These are phyloP conservation scores for Ethmia dodecea DNA, from an alignment of 2,888 invertebrate species.

Conservation along the genomic window DNA sequence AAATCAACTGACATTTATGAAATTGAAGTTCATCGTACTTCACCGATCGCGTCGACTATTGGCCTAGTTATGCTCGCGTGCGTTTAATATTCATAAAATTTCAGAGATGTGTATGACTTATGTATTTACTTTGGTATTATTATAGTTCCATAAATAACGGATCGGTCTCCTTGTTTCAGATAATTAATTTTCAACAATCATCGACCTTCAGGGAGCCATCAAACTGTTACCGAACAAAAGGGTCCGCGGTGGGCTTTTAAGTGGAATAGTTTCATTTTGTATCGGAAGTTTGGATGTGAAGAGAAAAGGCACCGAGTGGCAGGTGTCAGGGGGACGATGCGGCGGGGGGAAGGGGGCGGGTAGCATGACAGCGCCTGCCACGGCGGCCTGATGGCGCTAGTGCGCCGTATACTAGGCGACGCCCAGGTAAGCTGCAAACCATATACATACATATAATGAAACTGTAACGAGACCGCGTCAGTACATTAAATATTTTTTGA, in stretches of 20 bases:
- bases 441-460: no score
- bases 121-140: no score
- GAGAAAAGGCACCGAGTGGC: slow-evolving; percentile 31
- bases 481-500: no score
- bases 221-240: slow-evolving; percentile 22
- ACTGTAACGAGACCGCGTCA: no score
- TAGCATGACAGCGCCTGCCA: slow-evolving; percentile 77
- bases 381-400: slow-evolving; percentile 89
- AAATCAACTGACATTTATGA: no score
- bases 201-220: slow-evolving; percentile 2
- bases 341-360: slow-evolving; percentile 54
- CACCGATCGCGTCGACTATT: no score
- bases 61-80: no score
- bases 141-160: no score
- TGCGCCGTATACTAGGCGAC: slow-evolving; percentile 91
- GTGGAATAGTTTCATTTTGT: slow-evolving; percentile 48
- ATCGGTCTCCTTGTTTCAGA: slow-evolving; percentile 14
- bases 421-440: slow-evolving; percentile 89
- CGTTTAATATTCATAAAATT: background rate
- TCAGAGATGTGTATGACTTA: no score
- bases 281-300: slow-evolving; percentile 38
- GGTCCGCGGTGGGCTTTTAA: slow-evolving; percentile 28
- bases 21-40: no score
- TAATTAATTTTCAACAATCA: background rate
- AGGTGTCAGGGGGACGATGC: slow-evolving; percentile 45